Percentiles rank a stretch among this genome's conserved stretches.
Conservation (phyloP, 2,888 invertebrate genomes). For the Peribatodes rhomboidaria region DNA sequence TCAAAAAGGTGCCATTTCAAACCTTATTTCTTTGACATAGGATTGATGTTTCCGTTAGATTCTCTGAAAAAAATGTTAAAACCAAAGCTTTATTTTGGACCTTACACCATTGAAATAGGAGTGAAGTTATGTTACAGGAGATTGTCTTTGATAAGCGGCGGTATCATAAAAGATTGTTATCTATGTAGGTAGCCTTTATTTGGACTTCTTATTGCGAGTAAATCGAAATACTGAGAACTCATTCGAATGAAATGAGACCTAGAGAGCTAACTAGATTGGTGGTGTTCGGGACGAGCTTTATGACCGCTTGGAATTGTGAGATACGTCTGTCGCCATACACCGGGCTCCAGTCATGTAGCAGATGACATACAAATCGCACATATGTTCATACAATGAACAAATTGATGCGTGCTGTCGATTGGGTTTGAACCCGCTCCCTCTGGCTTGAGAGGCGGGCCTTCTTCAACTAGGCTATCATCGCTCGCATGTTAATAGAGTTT, state of each 20-base stretch:
- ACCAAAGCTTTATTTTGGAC: background rate
- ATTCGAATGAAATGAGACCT: constrained; percentile 14
- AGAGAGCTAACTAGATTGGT: constrained; percentile 13
- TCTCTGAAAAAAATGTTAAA: background rate
- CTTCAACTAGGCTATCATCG: too few species aligned
- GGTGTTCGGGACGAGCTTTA: background rate
- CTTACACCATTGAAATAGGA: background rate
- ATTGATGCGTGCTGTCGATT: too few species aligned
- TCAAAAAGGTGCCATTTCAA: background rate
- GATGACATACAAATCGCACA: too few species aligned
- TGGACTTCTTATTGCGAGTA: constrained; percentile 22
- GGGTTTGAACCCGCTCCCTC: too few species aligned
- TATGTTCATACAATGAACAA: too few species aligned
- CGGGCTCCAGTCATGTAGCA: too few species aligned
- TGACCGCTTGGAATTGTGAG: background rate
- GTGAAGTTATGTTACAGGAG: background rate
- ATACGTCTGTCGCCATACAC: too few species aligned
- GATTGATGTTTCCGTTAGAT: background rate
- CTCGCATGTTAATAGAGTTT: too few species aligned
- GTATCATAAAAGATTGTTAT: constrained; percentile 17
- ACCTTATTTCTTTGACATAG: constrained; percentile 1
- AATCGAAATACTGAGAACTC: constrained; percentile 11
- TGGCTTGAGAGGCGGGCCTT: too few species aligned
- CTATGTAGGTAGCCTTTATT: constrained; percentile 21
- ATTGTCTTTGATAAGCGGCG: constrained; percentile 6